Evolutionary conservation across 2,797 vertebrate species (phyloP), one percentile per base, ranked within the genome.

Genomic region (Acanthopagrus latus): DNA sequence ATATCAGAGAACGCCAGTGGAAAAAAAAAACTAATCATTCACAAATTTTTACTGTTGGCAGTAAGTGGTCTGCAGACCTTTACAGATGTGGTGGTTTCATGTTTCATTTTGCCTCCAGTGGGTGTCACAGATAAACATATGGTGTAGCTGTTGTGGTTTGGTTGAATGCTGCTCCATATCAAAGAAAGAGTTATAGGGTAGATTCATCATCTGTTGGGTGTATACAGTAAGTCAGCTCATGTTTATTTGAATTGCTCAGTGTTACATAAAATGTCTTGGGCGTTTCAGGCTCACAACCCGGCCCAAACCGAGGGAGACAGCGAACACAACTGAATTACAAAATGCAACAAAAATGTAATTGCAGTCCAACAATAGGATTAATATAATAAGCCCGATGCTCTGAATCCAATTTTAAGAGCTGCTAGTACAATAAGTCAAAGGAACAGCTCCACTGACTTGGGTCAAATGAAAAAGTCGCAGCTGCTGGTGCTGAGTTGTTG

Each of bases 81-180:
- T 71, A 29, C 50, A 51, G 50, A 47, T 21, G 17, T 2, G 0
- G 51, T 23, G 48, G 47, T 68, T 74, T 60, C n/a, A 43, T 38
- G 57, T 55, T 63, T 13, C 20, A 41, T 47, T 50, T 59, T 55
- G n/a, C 18, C 44, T 71, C 74, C 13, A 29, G 29, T 69, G 64
- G 51, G 50, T 47, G 65, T 77, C 58, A 43, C 16, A 63, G 64
- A 71, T 74, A 77, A 78, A 77, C 57, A 75, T 17, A 20, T 16
- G 54, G 33, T 48, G 6, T 0, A 8, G 21, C 68, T 66, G 23
- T 41, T 74, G 62, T 68, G 74, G 58, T 71, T 50, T 66, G 18
- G 12, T 11, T 51, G 66, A 62, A 66, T 47, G 43, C 25, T 44
- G 2, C 20, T 48, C 25, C 9, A 27, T 46, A 56, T 70, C 59